phyloP scores from a whole-genome alignment of 2,888 invertebrate genomes.

The Chymomyza amoena region DNA sequence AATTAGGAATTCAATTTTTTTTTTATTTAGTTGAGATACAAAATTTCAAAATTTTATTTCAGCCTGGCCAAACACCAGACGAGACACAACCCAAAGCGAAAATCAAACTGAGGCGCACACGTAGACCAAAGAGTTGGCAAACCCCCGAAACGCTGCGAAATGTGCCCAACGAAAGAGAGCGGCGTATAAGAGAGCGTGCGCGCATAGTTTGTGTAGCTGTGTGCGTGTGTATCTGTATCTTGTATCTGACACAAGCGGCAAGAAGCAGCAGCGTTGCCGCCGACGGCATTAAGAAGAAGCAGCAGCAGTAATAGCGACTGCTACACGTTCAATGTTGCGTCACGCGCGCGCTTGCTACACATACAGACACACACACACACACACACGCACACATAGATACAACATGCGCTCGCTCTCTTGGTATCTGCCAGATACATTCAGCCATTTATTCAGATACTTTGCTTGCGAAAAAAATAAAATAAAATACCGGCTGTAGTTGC shows the following conservation, averaged over 20 bases:
- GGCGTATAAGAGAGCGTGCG: background rate
- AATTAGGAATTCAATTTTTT: conserved; percentile 40
- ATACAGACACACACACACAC: background rate
- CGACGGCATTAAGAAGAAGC: conserved; percentile 31
- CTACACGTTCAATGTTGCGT: conserved; percentile 55
- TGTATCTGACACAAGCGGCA: conserved; percentile 48
- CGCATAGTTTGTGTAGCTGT: conserved; percentile 7
- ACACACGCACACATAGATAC: conserved; percentile 10
- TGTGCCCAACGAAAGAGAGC: background rate
- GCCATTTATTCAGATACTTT: conserved; percentile 6
- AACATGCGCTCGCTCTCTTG: conserved; percentile 34
- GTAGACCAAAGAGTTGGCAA: conserved; percentile 64
- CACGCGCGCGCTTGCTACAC: conserved; percentile 41
- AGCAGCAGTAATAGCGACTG: conserved; percentile 38
- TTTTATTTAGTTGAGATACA: conserved; percentile 24
- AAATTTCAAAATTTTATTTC: conserved; percentile 21
- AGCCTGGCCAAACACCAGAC: conserved; percentile 71
- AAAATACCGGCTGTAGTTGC: background rate
- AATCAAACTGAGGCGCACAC: conserved; percentile 69
- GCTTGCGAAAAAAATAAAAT: background rate
- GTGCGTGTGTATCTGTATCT: conserved; percentile 48
- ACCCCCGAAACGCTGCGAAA: conserved; percentile 44
- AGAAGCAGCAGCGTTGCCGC: conserved; percentile 46
- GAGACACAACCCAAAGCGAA: conserved; percentile 75
- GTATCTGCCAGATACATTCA: conserved; percentile 48